Percentiles rank a stretch among this genome's conserved stretches.
phyloP scores from a whole-genome alignment of 2,797 vertebrate species.

The Tragopan temminckii region DNA sequence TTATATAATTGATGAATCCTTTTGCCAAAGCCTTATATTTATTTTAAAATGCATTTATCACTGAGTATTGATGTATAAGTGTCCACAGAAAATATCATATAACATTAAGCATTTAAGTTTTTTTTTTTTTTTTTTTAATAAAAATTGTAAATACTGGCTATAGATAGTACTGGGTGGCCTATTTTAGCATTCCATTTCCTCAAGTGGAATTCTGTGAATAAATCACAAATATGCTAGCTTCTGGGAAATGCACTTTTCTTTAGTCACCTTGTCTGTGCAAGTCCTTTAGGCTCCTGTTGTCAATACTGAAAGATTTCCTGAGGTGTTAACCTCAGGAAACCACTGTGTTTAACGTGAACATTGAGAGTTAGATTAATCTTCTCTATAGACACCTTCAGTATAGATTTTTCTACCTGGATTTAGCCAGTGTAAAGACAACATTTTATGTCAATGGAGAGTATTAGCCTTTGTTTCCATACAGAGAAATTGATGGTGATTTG shows the following conservation, averaged over 20 bases:
- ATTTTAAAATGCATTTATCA: not conserved
- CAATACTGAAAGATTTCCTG: not conserved
- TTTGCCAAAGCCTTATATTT: not conserved
- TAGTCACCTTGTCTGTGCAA: not conserved
- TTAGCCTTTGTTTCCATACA: not conserved
- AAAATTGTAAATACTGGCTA: not conserved
- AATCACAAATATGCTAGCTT: not conserved
- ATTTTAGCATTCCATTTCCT: not conserved
- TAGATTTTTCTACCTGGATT: not conserved
- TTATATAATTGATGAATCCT: not conserved
- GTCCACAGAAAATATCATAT: not conserved
- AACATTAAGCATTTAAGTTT: not conserved
- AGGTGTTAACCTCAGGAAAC: not conserved
- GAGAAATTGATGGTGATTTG: not conserved
- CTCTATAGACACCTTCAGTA: not conserved
- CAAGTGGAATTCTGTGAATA: not conserved
- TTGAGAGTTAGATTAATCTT: not conserved
- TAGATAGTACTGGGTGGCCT: not conserved
- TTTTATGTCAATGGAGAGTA: not conserved
- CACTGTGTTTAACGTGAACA: not conserved
- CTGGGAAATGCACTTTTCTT: not conserved
- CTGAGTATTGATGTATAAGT: not conserved
- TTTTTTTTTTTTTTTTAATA: not conserved
- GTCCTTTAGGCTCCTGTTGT: not conserved
- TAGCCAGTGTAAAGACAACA: not conserved